Evolutionary conservation across 1,140 invertebrate genomes (phyloP), one percentile per base, ranked within the genome.

Genomic region (Hyles euphorbiae): DNA sequence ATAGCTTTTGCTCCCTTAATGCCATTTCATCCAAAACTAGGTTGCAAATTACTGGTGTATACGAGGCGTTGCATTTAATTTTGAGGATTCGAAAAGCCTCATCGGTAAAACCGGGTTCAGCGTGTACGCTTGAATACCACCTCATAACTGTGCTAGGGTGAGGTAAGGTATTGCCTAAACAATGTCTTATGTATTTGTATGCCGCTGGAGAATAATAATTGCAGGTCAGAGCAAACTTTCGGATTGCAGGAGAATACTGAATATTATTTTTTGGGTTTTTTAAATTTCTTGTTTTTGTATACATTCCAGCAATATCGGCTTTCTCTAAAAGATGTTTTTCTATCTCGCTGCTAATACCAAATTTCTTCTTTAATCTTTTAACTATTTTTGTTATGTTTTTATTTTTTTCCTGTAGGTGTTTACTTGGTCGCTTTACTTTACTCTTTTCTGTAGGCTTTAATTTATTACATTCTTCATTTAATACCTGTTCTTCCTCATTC

Each of bases 11-110:
- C 53, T 70, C 49, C 40, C 70, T 44, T 43, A 83, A 69, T 3
- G 67, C 50, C 70, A 86, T 82, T 60, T 83, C 71, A 59, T 81
- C 76, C 52, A 67, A 51, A 7, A 73, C 53, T 32, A 85, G 58
- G 43, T 44, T 40, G 52, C 69, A 74, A n/a, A 76, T 50, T 48
- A 71, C 46, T 63, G 63, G 61, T 44, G 56, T 47, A 52, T 56
- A 40, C 11, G 49, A 56, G 22, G 45, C 22, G 36, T 54, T 7
- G 58, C 55, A 44, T 62, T 68, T 70, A 49, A 40, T 8, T 60
- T 67, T 56, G 50, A 75, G 58, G 32, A 58, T 50, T 44, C 44
- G 1, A 71, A 72, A 69, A 8, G 76, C 60, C 67, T 81, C 72
- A 34, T 60, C 45, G 9, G 71, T 70, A 64, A 78, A 79, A 10